Evolutionary conservation across 2,113 vertebrate species (phyloP).

Genomic region (Oophaga pumilio): DNA sequence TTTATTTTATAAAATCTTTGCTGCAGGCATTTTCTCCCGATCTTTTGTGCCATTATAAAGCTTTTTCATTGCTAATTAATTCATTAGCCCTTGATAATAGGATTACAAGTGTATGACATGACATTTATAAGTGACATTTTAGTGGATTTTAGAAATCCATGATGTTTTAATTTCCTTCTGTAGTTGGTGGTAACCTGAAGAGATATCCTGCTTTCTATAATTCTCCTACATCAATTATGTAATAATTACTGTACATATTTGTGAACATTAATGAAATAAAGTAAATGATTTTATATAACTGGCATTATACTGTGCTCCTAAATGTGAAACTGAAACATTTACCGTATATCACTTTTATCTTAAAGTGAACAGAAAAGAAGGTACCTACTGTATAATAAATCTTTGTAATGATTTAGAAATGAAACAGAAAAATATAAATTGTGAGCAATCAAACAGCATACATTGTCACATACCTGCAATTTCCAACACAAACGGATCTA

Average conservation of each 20-base stretch:
- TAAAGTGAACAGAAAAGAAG: not conserved
- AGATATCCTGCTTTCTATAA: not conserved
- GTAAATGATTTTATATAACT: not conserved
- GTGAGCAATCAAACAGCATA: no score
- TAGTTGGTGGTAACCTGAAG: not conserved
- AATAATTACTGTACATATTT: not conserved
- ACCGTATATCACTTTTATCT: no score
- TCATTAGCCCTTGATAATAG: conserved; percentile 15
- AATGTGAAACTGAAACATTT: no score
- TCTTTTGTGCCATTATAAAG: conserved; percentile 13
- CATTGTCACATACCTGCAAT: no score
- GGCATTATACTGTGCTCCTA: not conserved
- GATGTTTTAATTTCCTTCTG: conserved; percentile 1
- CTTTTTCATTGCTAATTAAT: conserved; percentile 4
- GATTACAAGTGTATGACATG: conserved; percentile 41
- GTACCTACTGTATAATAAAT: not conserved
- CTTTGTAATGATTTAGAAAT: not conserved
- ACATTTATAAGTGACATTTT: conserved; percentile 40
- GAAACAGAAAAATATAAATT: not conserved
- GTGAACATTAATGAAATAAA: not conserved
- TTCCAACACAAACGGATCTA: no score
- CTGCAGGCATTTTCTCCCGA: not conserved
- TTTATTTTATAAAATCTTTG: conserved; percentile 8
- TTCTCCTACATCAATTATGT: not conserved
- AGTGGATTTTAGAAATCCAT: conserved; percentile 1